Base-by-base conservation (phyloP, 2,113 vertebrate species). In the Danio rerio region DNA sequence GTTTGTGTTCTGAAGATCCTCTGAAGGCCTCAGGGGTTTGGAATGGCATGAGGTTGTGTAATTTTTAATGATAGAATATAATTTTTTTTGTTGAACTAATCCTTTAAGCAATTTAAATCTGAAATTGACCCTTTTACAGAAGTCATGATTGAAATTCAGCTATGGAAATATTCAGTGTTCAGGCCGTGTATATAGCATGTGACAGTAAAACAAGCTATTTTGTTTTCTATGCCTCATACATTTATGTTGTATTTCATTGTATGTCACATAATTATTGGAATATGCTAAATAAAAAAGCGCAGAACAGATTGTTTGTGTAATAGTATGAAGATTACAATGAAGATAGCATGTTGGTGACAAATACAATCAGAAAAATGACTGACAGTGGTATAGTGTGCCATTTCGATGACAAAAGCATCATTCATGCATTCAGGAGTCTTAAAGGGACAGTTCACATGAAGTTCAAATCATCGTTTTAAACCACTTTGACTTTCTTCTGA, bases 191-290 rank as follows among this genome's bases (percentile, higher is more conserved):
- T 70, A 83, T 73, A 61, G 85, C 85, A 86, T 86, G 85, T 84
- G 53, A 83, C 56, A 63, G 85, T 78, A 72, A 78, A 83, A 78
- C 49, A 58, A 81, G 66, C 81, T 73, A 53, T 81, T 84, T 81
- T 78, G 71, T 70, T 84, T 83, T 82, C 66, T 31, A 69, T 79
- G 79, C 79, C 47, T 85, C 80, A 72, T 78, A 66, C 53, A 73
- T 74, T 75, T 87, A 73, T 84, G 71, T 85, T 87, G 81, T 86
- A 73, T 81, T 86, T 84, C 91, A 89, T 89, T 93, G 91, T 94
- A 87, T 87, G 92, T 94, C 89, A 88, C 83, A 91, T 92, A 90
- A 92, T 92, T 87, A 91, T 87, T 90, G 90, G 90, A 92, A 92
- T 91, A 92, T 91, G 89, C 88, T 84, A 85, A 93, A 92, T 83